phyloP scores from a whole-genome alignment of 2,113 vertebrate genomes.

The Macrotis lagotis region DNA sequence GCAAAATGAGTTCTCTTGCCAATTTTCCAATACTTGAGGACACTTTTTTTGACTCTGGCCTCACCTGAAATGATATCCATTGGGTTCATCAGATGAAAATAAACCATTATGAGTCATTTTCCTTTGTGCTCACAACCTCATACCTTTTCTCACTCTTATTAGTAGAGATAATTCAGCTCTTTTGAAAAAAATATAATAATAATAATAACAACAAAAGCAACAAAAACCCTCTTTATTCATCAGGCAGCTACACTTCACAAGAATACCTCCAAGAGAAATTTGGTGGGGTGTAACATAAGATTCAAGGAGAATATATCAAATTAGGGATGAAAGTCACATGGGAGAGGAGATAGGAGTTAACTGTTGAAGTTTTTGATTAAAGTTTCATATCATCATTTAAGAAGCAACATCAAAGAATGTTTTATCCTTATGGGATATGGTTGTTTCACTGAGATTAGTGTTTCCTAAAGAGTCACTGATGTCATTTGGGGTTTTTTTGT shows the following conservation, averaged over 20 bases:
- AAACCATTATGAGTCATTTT: neutral
- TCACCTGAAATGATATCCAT: neutral
- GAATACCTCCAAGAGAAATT: neutral
- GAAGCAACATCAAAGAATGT: neutral
- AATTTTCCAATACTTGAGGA: neutral
- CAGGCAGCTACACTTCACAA: neutral
- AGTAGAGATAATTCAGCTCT: neutral
- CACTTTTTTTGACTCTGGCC: neutral
- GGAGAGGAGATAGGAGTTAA: neutral
- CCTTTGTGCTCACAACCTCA: neutral
- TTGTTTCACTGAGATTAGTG: slow-evolving; percentile 19
- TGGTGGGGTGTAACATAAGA: neutral
- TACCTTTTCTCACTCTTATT: neutral
- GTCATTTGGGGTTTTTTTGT: neutral
- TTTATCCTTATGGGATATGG: neutral
- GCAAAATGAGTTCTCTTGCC: neutral
- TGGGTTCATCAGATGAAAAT: neutral
- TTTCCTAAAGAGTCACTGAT: neutral
- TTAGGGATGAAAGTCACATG: neutral
- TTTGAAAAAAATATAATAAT: neutral
- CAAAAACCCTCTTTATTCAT: neutral
- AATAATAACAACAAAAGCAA: neutral
- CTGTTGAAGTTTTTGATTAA: neutral
- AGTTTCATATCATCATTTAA: neutral
- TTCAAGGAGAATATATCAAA: neutral